Base-by-base conservation (phyloP, 1,140 invertebrate species). In the Drosophila pallidifrons region DNA sequence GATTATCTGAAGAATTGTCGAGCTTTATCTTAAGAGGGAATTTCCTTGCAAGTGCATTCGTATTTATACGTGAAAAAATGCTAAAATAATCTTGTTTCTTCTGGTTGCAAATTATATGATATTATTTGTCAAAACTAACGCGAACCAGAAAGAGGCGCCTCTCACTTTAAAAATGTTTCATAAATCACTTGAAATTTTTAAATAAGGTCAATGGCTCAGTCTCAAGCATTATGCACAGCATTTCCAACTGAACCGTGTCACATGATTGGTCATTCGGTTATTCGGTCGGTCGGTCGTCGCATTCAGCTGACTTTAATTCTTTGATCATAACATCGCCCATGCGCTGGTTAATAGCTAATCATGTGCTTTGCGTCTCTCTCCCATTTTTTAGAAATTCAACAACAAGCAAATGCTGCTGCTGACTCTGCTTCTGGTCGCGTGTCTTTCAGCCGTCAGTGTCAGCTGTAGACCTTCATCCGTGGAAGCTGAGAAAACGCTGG, bases 371-470 rank as follows among this genome's bases (percentile, higher is more conserved):
- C 8, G 7, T 49, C 15, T 45, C 51, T 65, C 13, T 8, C 10
- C 35, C 13, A n/a, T 2, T 43, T 60, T 75, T 30, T 16, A 75
- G 82, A 79, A 69, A 43, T 77, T 77, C 72, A 60, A 61, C 61
- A 79, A 68, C 32, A 71, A 60, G 67, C 57, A 54, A 16, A 11
- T 59, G 25, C 10, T 67, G 32, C 11, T 64, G 7, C 41, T 83
- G 41, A 30, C 57, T 10, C 4, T 72, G 45, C 20, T 76, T 1
- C 20, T 79, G 28, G 32, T 58, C 38, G 63, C 64, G n/a, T 61
- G 49, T 7, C 57, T 69, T 0, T 20, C 43, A 2, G 32, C 4
- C 2, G 7, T 25, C 20, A 25, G 47, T 5, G 52, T 30, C 32
- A 41, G 11, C 30, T 4, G 67, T 41, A 60, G 85, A 54, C 83